phyloP scores from a whole-genome alignment of 2,113 vertebrate species.

The Callopanchax toddi region DNA sequence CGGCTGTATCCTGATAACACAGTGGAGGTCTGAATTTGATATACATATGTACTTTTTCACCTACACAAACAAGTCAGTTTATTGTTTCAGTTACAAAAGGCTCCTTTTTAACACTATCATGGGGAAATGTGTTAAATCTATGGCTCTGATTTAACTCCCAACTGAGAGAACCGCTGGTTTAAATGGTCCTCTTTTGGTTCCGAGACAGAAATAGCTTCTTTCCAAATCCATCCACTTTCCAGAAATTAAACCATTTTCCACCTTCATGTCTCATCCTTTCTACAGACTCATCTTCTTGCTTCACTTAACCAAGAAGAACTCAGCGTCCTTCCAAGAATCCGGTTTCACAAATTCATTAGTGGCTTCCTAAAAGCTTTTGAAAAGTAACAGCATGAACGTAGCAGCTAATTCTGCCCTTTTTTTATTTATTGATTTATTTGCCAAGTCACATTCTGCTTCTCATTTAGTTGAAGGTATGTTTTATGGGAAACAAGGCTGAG shows the following conservation, averaged over 20 bases:
- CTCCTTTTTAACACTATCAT: too few species aligned
- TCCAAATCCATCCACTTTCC: slow-evolving; percentile 30
- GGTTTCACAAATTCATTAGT: slow-evolving; percentile 34
- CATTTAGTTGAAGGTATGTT: slow-evolving; percentile 29
- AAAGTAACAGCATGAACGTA: slow-evolving; percentile 20
- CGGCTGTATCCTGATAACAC: slow-evolving; percentile 40
- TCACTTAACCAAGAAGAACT: slow-evolving; percentile 42
- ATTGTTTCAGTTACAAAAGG: too few species aligned
- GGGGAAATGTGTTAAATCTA: too few species aligned
- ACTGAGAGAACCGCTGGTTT: not conserved
- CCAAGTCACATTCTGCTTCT: slow-evolving; percentile 31
- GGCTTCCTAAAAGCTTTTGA: slow-evolving; percentile 31
- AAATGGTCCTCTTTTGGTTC: slow-evolving; percentile 15
- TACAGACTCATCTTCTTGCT: slow-evolving; percentile 33
- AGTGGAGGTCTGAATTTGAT: not conserved
- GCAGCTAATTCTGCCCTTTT: slow-evolving; percentile 39
- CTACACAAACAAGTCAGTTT: not conserved
- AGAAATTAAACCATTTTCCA: slow-evolving; percentile 33
- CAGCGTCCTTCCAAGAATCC: slow-evolving; percentile 47
- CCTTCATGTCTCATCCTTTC: slow-evolving; percentile 36
- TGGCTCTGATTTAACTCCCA: too few species aligned
- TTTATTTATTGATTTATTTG: not conserved
- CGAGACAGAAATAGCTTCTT: slow-evolving; percentile 33
- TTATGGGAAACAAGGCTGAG: slow-evolving; percentile 32
- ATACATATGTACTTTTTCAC: not conserved